Base-by-base conservation (phyloP, 2,797 vertebrate species). In the Distichodus sexfasciatus region DNA sequence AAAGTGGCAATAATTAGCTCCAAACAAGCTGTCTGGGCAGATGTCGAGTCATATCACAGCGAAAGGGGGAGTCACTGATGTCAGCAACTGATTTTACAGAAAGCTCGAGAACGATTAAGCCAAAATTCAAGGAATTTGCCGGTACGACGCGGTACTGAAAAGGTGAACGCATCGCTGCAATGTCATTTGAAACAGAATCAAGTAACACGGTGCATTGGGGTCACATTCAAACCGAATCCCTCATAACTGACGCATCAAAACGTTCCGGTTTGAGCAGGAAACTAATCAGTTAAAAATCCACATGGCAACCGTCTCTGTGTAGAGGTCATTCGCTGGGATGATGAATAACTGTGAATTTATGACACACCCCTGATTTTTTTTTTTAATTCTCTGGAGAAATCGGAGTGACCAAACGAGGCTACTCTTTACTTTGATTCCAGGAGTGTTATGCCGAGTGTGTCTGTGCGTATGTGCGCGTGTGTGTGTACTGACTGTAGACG, bases 1-100 rank as follows among this genome's bases (percentile, higher is more conserved):
- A 88, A 87, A 87, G 87, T 89, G 90, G 91, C 91, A 92, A 92
- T 92, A 92, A 80, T 67, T 61, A 71, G 68, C 68, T 74, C 48
- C 46, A 61, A n/a, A 44, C 11, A 17, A 46, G 57, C 71, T 76
- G 71, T 74, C 66, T 38, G 44, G 59, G 57, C 51, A 31, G 21
- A 15, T 50, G 31, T 54, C 19, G 41, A 57, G 68, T 47, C 23
- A 47, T n/a, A 50, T 63, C 44, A 63, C 48, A 24, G 29, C 43
- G 38, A 23, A 73, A 51, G 29, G 29, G 29, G 48, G 57, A 53
- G 38, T 70, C 38, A 36, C 29, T 24, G 46, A 1, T 31, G 21
- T 33, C 41, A 23, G 36, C 50, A 10, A 12, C 46, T 48, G 21
- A 23, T 47, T 31, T 19, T 21, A 38, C 35, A 53, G 17, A 35